Base-by-base conservation (phyloP, 2,888 invertebrate species). In the Chironomus tentans region DNA sequence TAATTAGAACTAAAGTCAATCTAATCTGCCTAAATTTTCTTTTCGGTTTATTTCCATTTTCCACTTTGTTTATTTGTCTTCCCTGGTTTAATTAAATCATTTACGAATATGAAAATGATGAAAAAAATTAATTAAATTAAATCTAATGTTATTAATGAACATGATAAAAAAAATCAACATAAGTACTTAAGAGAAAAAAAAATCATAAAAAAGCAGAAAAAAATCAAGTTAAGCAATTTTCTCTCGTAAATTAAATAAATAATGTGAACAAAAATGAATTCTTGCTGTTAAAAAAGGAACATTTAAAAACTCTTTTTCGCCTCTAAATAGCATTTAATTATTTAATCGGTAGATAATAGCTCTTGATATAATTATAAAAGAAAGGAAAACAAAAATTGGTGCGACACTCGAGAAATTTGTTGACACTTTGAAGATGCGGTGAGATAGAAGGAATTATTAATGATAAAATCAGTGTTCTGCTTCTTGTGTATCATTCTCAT, bases 281-380 rank as follows among this genome's bases (percentile, higher is more conserved):
- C 56, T 56, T 56, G 56, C 56, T 56, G 56, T 56, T 56, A 65
- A 65, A 65, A 13, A 21, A 22, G 21, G 21, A 65, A 24, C 65
- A 65, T 24, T 24, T 65, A 65, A 65, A 65, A 65, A 65, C 21
- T 24, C 24, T 24, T 65, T 65, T 65, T 65, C 65, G 65, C 65
- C 65, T 65, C 65, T 65, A 65, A 65, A 65, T 65, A 65, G 65
- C 65, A 65, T 65, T 65, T 65, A 65, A 65, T 65, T 65, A 65
- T 65, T 65, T 65, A 65, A 21, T 65, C 65, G 65, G 22, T 65
- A 65, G 65, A 18, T 13, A 65, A 65, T 21, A 65, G 24, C 56
- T 56, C 56, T 56, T 24, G 24, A 65, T 13, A 65, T 21, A 65
- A 24, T 22, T 65, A 65, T 7, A 65, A 21, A 65, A 21, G 24